Evolutionary conservation across 2,888 invertebrate species (phyloP).

Genomic region (Plagodis pulveraria): DNA sequence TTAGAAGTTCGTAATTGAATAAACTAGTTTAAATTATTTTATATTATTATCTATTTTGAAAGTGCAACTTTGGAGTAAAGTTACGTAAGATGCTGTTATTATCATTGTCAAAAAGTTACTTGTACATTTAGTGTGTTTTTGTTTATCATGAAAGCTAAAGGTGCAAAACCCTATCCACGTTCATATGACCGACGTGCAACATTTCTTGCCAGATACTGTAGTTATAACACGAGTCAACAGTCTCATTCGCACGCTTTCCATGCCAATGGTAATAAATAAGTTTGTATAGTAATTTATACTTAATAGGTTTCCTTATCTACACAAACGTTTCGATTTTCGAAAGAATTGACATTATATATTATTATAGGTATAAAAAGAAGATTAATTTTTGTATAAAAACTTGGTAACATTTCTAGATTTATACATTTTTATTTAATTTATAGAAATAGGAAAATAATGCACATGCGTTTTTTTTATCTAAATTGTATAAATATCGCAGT

Average conservation of each 20-base stretch:
- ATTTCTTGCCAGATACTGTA: conserved; percentile 10
- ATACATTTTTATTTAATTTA: conserved; percentile 47
- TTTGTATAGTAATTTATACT: conserved; percentile 49
- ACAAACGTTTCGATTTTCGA: conserved; percentile 70
- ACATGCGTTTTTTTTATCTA: conserved; percentile 56
- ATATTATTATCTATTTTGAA: too few species aligned
- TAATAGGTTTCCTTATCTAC: conserved; percentile 54
- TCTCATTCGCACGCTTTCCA: conserved; percentile 69
- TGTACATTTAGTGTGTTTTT: too few species aligned
- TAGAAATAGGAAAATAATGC: conserved; percentile 66
- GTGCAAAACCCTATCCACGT: too few species aligned
- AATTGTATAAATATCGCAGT: conserved; percentile 48
- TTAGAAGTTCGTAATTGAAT: too few species aligned
- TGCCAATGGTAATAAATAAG: conserved; percentile 62
- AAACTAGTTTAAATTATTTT: too few species aligned
- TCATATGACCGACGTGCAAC: conserved; percentile 1
- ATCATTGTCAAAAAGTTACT: too few species aligned
- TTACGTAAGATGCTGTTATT: too few species aligned
- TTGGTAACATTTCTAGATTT: conserved; percentile 58
- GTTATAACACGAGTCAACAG: conserved; percentile 58
- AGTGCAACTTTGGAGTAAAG: too few species aligned
- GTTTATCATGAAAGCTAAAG: too few species aligned
- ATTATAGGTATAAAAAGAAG: conserved; percentile 70
- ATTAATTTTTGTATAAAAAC: conserved; percentile 71
- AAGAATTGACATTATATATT: conserved; percentile 71